These are phyloP conservation scores for Dicaeum eximium DNA, from an alignment of 2,113 vertebrate species.

Conservation along the genomic window DNA sequence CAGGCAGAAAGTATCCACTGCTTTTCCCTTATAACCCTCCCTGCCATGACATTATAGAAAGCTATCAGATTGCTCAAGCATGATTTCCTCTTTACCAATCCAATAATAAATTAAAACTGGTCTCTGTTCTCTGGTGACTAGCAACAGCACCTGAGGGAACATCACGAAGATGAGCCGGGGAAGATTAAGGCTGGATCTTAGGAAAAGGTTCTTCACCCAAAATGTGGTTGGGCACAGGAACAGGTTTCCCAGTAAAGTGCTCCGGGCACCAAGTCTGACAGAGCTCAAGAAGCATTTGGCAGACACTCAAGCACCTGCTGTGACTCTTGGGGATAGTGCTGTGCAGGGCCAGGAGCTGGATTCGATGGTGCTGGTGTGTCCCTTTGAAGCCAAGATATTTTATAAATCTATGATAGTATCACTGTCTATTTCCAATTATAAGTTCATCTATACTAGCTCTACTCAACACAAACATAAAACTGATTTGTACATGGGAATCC, in stretches of 20 bases:
- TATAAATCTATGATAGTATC: neutral
- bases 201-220: neutral
- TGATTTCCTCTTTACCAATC: neutral
- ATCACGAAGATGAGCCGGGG: neutral
- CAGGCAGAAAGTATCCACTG: neutral
- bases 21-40: neutral
- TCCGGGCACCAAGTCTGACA: neutral
- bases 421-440: neutral
- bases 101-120: neutral
- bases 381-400: neutral
- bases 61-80: neutral
- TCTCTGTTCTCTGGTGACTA: neutral
- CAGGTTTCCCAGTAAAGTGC: rapidly evolving
- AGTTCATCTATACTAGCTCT: neutral
- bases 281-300: neutral
- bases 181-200: neutral
- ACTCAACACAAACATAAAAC: neutral
- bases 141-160: neutral
- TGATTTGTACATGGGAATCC: neutral
- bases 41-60: neutral
- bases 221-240: neutral
- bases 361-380: too few species aligned
- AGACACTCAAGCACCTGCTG: neutral
- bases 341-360: neutral
- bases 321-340: neutral